Evolutionary conservation across 35 echinoderm and acorn worm species (phyloP).

Genomic region (Hemicentrotus pulcherrimus): DNA sequence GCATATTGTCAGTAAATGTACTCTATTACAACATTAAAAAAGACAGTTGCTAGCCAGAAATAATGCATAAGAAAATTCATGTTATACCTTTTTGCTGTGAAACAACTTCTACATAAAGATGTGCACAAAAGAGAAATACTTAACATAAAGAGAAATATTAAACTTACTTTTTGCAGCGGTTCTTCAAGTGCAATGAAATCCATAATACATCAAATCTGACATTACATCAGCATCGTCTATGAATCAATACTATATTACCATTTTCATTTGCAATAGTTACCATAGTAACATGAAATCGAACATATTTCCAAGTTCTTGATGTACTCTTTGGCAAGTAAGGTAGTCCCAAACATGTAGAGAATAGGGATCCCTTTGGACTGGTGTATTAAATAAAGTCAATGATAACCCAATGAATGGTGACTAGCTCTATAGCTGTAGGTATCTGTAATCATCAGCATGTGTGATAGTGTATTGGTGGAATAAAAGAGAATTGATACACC

Average conservation of each 20-base stretch:
- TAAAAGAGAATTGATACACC: background rate
- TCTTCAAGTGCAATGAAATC: background rate
- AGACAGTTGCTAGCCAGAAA: too few species aligned
- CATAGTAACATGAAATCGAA: background rate
- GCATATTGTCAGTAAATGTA: too few species aligned
- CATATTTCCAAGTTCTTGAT: background rate
- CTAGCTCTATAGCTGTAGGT: background rate
- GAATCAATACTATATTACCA: background rate
- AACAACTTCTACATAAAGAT: background rate
- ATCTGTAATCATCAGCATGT: background rate
- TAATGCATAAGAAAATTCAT: background rate
- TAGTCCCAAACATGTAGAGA: background rate
- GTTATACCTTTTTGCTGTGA: background rate
- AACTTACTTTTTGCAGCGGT: constrained; percentile 3
- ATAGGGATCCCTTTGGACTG: background rate
- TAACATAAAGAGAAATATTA: background rate
- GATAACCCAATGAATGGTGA: background rate
- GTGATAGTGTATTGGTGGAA: background rate
- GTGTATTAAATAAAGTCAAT: background rate
- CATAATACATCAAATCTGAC: constrained; percentile 18
- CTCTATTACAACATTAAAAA: too few species aligned
- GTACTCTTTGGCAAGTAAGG: background rate
- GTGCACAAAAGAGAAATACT: background rate
- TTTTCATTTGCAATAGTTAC: background rate
- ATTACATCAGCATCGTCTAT: background rate